Percentiles rank a stretch among this genome's conserved stretches.
phyloP scores from a whole-genome alignment of 2,113 vertebrate genomes.

The Sminthopsis crassicaudata region DNA sequence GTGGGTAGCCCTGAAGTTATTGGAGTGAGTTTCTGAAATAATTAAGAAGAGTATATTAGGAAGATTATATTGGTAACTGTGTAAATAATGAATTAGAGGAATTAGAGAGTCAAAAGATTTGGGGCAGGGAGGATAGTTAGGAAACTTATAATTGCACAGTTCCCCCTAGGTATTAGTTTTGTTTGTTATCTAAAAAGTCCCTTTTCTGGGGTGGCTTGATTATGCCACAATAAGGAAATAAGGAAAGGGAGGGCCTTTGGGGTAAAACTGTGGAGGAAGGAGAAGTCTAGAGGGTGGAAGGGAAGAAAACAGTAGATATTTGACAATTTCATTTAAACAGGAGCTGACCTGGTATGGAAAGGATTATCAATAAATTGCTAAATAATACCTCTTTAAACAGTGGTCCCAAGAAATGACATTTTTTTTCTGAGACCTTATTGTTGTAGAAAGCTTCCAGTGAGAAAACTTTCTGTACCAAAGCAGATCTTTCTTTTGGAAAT shows the following conservation, averaged over 20 bases:
- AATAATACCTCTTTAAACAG: background rate
- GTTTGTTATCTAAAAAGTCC: background rate
- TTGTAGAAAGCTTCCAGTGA: background rate
- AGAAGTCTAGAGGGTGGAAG: background rate
- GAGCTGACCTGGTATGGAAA: background rate
- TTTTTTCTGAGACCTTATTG: background rate
- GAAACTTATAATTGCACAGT: background rate
- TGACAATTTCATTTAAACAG: background rate
- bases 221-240: constrained; percentile 24
- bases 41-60: background rate
- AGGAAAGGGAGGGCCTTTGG: background rate
- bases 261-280: background rate
- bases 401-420: background rate
- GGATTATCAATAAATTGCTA: background rate
- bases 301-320: background rate
- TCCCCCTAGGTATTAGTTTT: background rate
- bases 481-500: no score
- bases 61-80: accelerated
- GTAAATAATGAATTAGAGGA: background rate
- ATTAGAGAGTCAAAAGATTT: background rate
- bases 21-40: background rate
- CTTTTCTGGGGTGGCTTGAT: background rate
- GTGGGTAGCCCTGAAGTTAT: background rate
- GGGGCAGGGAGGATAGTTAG: no score
- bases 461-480: background rate